Evolutionary conservation across 1,140 invertebrate species (phyloP), one percentile per base, ranked within the genome.

Genomic region (Atta texana): DNA sequence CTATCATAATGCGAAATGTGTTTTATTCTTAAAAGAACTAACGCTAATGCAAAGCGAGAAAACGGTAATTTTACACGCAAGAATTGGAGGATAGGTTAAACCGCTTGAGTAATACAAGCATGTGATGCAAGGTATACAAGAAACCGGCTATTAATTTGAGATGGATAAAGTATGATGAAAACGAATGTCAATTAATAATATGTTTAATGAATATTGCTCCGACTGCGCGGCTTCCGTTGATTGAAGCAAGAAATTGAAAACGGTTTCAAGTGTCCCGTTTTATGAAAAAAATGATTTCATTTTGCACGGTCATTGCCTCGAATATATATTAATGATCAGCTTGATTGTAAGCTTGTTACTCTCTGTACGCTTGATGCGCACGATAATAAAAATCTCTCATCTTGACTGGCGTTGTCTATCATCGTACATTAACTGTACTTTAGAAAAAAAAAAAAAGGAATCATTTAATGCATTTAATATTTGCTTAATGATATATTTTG

Each of bases 311-410:
- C 66, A 44, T 81, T 57, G 66, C 49, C 64, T 57, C 78, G 78
- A 72, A 80, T 80, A 24, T 34, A 44, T 57, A 81, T 57, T 55
- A 81, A 71, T 34, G 51, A 81, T 72, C 66, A 21, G 6, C 34
- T 72, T 16, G 28, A 71, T 55, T 21, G 14, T 39, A 61, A 76
- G 72, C 53, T 49, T 7, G 12, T 18, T 66, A 18, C 31, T 66
- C 18, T 8, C 77, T n/a, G 7, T 34, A 71, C 51, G 78, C 78
- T 44, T 31, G 34, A 72, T 72, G 78, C 51, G 49, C 64, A n/a
- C 64, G 77, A 81, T 81, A 71, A 81, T 81, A 64, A 55, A 81
- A 81, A 44, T 53, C 31, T 57, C 21, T n/a, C 49, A 68, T 53
- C 34, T 21, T 28, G 68, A 55, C 31, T 14, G 10, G 10, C 34